A percentile compares a stretch with the other conserved stretches of the same genome.
Conservation (phyloP, 2,888 invertebrate genomes). For the Lasioglossum marginatum region DNA sequence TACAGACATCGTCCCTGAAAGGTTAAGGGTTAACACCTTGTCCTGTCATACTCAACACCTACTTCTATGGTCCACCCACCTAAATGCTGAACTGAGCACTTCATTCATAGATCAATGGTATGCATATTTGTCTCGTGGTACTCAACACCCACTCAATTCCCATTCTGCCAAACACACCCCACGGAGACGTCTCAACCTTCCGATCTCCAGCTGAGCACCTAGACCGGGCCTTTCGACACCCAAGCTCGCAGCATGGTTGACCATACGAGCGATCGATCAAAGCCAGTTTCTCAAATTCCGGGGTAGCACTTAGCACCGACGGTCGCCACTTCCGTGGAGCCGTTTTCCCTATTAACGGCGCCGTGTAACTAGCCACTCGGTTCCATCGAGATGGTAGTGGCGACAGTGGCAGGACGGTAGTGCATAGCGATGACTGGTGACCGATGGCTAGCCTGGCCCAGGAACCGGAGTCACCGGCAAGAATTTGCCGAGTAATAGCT, state of each 20-base stretch:
- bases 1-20: no score
- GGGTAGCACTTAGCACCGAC: neutral
- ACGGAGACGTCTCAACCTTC: neutral
- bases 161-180: neutral
- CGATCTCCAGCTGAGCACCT: constrained; percentile 1
- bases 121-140: neutral
- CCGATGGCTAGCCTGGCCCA: constrained; percentile 53
- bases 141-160: neutral
- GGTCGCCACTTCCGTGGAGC: constrained; percentile 12
- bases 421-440: constrained; percentile 72
- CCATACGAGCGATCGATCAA: constrained; percentile 2
- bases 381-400: neutral
- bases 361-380: neutral
- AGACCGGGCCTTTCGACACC: neutral
- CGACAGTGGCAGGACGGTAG: constrained; percentile 72
- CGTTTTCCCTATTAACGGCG: constrained; percentile 1
- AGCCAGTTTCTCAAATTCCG: constrained; percentile 13
- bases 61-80: no score
- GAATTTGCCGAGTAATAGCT: constrained; percentile 84
- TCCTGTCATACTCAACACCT: no score
- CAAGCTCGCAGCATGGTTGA: neutral
- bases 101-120: neutral
- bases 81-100: neutral
- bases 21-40: no score
- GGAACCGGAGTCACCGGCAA: constrained; percentile 69